Evolutionary conservation across 2,113 vertebrate species (phyloP), one percentile per base, ranked within the genome.

Genomic region (Bubo blakistoni): DNA sequence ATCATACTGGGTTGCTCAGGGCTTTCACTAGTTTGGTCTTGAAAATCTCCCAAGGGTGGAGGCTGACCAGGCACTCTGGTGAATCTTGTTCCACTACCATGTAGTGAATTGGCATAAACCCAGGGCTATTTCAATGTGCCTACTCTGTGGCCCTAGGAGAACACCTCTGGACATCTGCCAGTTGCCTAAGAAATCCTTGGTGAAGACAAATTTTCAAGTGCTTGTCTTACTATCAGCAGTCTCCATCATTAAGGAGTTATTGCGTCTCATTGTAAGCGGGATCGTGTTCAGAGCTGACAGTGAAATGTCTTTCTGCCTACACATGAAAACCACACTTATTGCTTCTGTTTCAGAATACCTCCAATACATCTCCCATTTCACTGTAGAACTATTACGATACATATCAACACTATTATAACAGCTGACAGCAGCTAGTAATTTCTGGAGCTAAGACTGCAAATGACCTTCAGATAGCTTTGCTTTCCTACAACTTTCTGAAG

Each of bases 201-300:
- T 7, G 38, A 76, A 63, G 79, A 15, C 20, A 58, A 36, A 32
- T 54, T 59, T 80, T 19, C 69, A 67, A 67, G 42, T 27, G 34
- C 32, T 62, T n/a, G 58, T 47, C 78, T 47, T 16, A 11, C 44
- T 44, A 38, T 47, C 73, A 72, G 58, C 63, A 67, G 63, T 1
- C 42, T 58, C 73, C 69, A 13, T 42, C 58, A 6, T 2, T 16
- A 52, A 34, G 18, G 16, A 84, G 26, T 32, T 69, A 1, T 11
- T 5, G 27, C 1, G 2, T 25, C 73, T n/a, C 57, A 13, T 4
- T 1, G 0, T 12, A 32, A 30, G 29, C 26, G 34, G 57, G n/a
- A 26, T 29, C 1, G 2, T 32, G 65, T 44, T 67, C 77, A 40
- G 69, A 61, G 58, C 78, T 57, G 54, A 72, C 58, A 72, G 34